A percentile compares a stretch with the other conserved stretches of the same genome.
phyloP scores from a whole-genome alignment of 2,113 vertebrate genomes.

The Todiramphus chloris region DNA sequence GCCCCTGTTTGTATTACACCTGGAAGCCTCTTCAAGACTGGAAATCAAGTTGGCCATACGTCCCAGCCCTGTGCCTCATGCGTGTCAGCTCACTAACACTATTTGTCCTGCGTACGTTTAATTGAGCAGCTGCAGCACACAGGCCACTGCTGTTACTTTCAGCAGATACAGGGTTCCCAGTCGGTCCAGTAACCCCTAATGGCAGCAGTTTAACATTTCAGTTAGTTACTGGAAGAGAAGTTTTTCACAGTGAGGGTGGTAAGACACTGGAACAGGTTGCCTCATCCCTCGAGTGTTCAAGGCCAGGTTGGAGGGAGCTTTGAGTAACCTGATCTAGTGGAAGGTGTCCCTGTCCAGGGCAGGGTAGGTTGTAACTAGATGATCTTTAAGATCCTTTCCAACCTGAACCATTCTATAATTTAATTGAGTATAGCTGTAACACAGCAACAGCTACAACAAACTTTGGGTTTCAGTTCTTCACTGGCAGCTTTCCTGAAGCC shows the following conservation, averaged over 20 bases:
- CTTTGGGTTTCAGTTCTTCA: not conserved
- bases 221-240: not conserved
- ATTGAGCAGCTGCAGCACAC: not conserved
- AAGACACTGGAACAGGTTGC: not conserved
- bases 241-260: not conserved
- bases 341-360: not conserved
- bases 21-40: not conserved
- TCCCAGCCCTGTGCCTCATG: accelerated
- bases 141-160: not conserved
- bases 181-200: accelerated
- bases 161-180: not conserved
- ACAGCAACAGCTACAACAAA: not conserved
- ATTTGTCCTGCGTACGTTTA: not conserved
- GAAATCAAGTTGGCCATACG: not conserved
- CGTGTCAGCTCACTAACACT: accelerated
- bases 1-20: not conserved
- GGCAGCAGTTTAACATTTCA: not conserved
- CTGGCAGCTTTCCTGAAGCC: not conserved
- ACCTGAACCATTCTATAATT: not conserved
- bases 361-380: not conserved
- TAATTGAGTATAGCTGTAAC: not conserved
- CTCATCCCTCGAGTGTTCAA: not conserved
- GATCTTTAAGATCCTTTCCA: not conserved
- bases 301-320: not conserved
- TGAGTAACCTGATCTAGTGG: not conserved